Percentiles rank a stretch among this genome's conserved stretches.
Evolutionary conservation across 2,888 invertebrate species (phyloP).

Genomic region (Lochmaea capreae): DNA sequence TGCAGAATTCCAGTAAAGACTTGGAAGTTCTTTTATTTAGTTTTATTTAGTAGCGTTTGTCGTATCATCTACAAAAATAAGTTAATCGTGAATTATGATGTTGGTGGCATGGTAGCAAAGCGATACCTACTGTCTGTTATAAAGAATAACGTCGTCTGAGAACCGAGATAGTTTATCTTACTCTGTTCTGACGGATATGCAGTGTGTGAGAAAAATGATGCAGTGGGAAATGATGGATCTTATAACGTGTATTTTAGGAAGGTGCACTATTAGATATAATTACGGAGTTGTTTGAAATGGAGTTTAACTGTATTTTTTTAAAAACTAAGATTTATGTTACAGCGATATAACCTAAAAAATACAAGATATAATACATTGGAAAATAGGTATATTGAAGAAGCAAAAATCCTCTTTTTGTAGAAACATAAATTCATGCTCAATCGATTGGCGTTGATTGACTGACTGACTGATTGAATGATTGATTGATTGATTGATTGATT

Average conservation of each 20-base stretch:
- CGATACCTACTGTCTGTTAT: constrained; percentile 15
- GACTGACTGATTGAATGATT: too few species aligned
- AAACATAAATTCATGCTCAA: too few species aligned
- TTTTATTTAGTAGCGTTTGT: constrained; percentile 27
- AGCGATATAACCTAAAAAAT: too few species aligned
- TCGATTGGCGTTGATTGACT: too few species aligned
- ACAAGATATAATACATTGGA: background rate
- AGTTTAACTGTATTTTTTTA: too few species aligned
- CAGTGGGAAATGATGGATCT: background rate
- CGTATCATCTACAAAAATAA: constrained; percentile 32
- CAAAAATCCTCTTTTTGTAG: too few species aligned
- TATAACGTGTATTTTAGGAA: background rate
- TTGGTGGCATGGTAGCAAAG: constrained; percentile 17
- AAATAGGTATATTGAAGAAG: background rate
- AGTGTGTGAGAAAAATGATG: constrained; percentile 14
- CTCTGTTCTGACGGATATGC: constrained; percentile 18
- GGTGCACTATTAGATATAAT: background rate
- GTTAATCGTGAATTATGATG: constrained; percentile 38
- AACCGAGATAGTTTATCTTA: constrained; percentile 8
- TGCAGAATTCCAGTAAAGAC: constrained; percentile 27
- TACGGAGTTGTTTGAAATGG: too few species aligned
- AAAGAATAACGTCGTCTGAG: constrained; percentile 16
- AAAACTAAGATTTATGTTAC: too few species aligned
- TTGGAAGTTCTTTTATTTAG: constrained; percentile 32
- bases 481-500: too few species aligned